Evolutionary conservation across 2,797 vertebrate species (phyloP), one percentile per base, ranked within the genome.

Genomic region (Aldrovandia affinis): DNA sequence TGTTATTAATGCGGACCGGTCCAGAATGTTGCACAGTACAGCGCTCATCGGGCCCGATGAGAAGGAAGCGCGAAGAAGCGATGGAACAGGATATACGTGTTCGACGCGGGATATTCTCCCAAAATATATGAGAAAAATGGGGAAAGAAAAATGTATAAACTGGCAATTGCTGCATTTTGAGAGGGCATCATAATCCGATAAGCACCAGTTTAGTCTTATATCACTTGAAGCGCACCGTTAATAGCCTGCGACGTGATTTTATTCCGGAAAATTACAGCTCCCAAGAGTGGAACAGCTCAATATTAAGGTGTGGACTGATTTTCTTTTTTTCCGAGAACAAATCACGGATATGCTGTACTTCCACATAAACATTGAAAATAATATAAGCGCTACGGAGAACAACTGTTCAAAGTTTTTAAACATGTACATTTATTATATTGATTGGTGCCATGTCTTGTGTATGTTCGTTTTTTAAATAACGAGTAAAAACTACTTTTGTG

Each of bases 1-100:
- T 28, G 82, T 55, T 83, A 83, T 86, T 86, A 81, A 83, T 77
- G 70, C 75, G 52, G 73, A 28, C 47, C 52, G 36, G 54, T 59
- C 25, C 25, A 25, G 73, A 22, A 25, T n/a, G 22, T 68, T 7
- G 30, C 33, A 55, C 54, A 42, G 5, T 59, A 59, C 22, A 18
- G 79, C 25, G 52, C 78, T 70, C 14, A 50, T n/a, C n/a, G 44
- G 47, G 78, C 70, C 6, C n/a, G 65, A 84, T 59, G 30, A 33
- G n/a, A 20, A n/a, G n/a, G 50, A 12, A 22, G 22, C 28, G 10
- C 9, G 65, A 33, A 44, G n/a, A 15, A 28, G 61, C n/a, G 42
- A 73, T 33, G 28, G 61, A 68, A 55, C 25, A n/a, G 59, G 39
- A 78, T 78, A n/a, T 10, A 47, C 25, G 44, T 7, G 68, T 50